A percentile compares a stretch with the other conserved stretches of the same genome.
Evolutionary conservation across 2,797 vertebrate genomes (phyloP).

Genomic region (Alauda arvensis): DNA sequence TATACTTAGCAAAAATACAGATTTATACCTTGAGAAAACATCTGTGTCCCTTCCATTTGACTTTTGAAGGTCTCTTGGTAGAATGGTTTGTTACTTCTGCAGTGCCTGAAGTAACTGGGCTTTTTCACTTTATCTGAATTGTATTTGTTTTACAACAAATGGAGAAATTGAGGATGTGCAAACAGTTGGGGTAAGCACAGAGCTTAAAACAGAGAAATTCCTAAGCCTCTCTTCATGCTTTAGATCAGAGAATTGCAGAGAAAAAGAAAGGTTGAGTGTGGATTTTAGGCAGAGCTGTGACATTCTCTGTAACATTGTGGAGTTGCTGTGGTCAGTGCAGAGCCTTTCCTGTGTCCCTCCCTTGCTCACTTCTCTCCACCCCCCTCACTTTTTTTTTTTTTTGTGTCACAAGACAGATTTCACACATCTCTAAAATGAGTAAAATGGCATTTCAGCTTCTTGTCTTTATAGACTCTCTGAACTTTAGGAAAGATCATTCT

Average conservation of each 20-base stretch:
- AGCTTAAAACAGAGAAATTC: neutral
- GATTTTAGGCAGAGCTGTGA: slow-evolving; percentile 24
- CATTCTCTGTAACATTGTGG: slow-evolving; percentile 1
- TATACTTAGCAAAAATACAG: neutral
- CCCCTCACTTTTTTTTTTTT: slow-evolving; percentile 65
- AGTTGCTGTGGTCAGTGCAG: slow-evolving; percentile 19
- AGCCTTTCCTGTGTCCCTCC: neutral
- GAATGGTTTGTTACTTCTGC: neutral
- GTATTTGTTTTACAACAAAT: neutral
- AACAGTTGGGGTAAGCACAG: neutral
- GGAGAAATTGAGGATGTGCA: neutral
- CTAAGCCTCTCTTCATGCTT: neutral
- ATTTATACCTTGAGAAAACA: neutral
- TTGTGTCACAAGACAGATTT: slow-evolving; percentile 77
- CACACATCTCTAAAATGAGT: slow-evolving; percentile 79
- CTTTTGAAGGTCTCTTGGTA: neutral
- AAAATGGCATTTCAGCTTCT: slow-evolving; percentile 82
- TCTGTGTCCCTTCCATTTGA: neutral
- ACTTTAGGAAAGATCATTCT: slow-evolving; percentile 84
- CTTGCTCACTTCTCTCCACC: neutral
- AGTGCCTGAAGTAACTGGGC: neutral
- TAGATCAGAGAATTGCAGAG: neutral
- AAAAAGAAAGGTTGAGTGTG: neutral
- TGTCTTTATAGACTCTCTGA: slow-evolving; percentile 85
- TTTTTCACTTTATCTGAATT: neutral